phyloP scores from a whole-genome alignment of 2,888 invertebrate species.

The Palloptera scutellata region DNA sequence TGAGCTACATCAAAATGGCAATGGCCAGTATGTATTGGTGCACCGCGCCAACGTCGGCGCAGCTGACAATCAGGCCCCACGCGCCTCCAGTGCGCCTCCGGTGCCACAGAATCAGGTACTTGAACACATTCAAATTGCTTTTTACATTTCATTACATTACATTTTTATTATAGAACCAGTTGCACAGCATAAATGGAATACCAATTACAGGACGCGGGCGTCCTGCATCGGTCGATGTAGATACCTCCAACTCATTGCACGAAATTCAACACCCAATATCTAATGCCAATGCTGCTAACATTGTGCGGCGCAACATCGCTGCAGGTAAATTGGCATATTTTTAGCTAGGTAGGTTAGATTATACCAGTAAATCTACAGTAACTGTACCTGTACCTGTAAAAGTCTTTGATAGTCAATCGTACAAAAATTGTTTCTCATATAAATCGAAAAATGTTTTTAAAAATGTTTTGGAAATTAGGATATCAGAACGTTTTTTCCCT shows the following conservation, averaged over 20 bases:
- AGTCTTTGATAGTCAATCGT: too few species aligned
- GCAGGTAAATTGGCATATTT: slow-evolving; percentile 60
- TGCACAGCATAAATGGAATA: slow-evolving; percentile 63
- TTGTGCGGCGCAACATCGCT: slow-evolving; percentile 63
- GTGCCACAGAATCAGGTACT: slow-evolving; percentile 70
- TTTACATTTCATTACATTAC: slow-evolving; percentile 31
- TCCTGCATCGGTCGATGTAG: slow-evolving; percentile 73
- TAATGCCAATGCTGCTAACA: slow-evolving; percentile 45
- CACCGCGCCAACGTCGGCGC: slow-evolving; percentile 73
- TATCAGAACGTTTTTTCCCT: too few species aligned
- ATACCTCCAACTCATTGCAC: slow-evolving; percentile 58
- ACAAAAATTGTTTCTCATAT: too few species aligned
- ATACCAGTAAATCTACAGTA: too few species aligned
- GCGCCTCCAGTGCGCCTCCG: slow-evolving; percentile 85
- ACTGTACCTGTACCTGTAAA: too few species aligned
- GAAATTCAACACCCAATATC: slow-evolving; percentile 43
- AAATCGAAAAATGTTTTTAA: background rate
- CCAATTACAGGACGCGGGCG: slow-evolving; percentile 69
- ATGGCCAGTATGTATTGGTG: slow-evolving; percentile 83
- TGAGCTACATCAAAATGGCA: slow-evolving; percentile 59
- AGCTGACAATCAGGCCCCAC: slow-evolving; percentile 74
- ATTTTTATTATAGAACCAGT: slow-evolving; percentile 54
- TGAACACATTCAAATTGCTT: slow-evolving; percentile 17
- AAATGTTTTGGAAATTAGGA: too few species aligned
- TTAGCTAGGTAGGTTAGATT: slow-evolving; percentile 34